Conservation (phyloP, 2,888 invertebrate genomes). For the Pachliopta kotzebuea region DNA sequence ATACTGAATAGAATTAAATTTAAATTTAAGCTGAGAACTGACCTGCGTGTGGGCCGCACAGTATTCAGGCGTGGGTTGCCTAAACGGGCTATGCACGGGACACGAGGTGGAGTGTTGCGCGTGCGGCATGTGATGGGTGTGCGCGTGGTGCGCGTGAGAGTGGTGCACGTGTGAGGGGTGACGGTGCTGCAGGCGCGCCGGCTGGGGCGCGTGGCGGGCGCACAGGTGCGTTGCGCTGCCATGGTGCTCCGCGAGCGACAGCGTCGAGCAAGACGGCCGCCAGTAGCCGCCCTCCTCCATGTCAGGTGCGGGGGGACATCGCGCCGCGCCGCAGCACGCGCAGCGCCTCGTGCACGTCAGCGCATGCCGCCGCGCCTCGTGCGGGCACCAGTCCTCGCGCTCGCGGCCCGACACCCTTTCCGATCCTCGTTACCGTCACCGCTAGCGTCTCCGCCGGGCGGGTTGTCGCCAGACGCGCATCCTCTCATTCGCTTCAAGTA, state of each 20-base stretch:
- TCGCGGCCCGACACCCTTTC: slow-evolving; percentile 79
- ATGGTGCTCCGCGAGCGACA: slow-evolving; percentile 74
- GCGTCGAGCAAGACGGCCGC: slow-evolving; percentile 77
- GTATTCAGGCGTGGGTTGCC: slow-evolving; percentile 79
- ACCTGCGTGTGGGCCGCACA: slow-evolving; percentile 77
- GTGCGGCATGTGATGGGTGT: slow-evolving; percentile 69
- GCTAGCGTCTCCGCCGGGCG: slow-evolving; percentile 67
- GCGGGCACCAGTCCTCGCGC: slow-evolving; percentile 78
- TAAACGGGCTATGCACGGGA: slow-evolving; percentile 88
- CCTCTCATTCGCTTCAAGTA: slow-evolving; percentile 59
- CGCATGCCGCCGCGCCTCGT: slow-evolving; percentile 78
- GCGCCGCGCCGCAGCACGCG: slow-evolving; percentile 78
- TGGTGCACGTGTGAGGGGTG: slow-evolving; percentile 60
- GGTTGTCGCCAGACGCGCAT: slow-evolving; percentile 64
- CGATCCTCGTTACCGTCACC: slow-evolving; percentile 52
- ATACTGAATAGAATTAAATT: neutral
- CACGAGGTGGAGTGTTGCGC: slow-evolving; percentile 79
- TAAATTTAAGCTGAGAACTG: slow-evolving; percentile 29
- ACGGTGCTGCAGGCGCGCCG: slow-evolving; percentile 65
- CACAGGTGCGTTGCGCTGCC: slow-evolving; percentile 71
- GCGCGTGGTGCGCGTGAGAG: slow-evolving; percentile 68
- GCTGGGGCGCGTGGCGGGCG: slow-evolving; percentile 69
- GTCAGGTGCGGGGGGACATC: slow-evolving; percentile 71
- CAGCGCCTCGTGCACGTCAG: slow-evolving; percentile 77
- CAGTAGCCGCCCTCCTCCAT: slow-evolving; percentile 77